Evolutionary conservation across 2,113 vertebrate genomes (phyloP), one percentile per base, ranked within the genome.

Genomic region (Bufo bufo): DNA sequence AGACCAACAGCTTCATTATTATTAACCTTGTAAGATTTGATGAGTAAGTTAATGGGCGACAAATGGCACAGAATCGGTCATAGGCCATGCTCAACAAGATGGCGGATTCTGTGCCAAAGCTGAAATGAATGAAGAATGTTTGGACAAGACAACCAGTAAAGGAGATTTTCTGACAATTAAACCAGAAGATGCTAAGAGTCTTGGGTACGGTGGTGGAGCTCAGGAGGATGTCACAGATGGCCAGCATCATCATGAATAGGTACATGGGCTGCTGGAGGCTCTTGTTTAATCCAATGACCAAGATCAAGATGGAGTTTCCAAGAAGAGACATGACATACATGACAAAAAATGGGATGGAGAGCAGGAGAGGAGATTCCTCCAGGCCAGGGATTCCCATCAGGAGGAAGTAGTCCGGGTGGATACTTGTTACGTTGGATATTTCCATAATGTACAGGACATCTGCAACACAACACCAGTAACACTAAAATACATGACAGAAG

Each of bases 11-110:
- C 23, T 71, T 71, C 23, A 9, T 13, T 43, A 71, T 43, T 2
- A 71, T 14, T 2, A 23, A 71, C 4, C 66, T 11, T 4, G 90
- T 91, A 45, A 92, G 17, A 71, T 88, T 82, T 20, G 83, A 72
- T 0, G 89, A 0, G 85, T 95, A 95, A 1, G 20, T 65, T 82
- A 95, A 49, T 0, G 94, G 93, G 2, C 63, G 88, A 2, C 93
- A 93, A 87, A 95, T 93, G 72, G 94, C 93, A 0, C 94, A 52
- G 43, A 92, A 94, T 11, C 86, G 89, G 23, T 94, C 94, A 0
- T 93, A 94, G 0, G 93, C 94, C 94, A 94, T 95, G 83, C 92
- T 91, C 77, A 94, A 89, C 0, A 95, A 93, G 77, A 94, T 92
- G 0, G 92, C 94, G 6, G 93, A 94, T 72, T 95, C 94, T 0